Evolutionary conservation across 2,113 vertebrate genomes (phyloP).

Genomic region (Tetraodon nigroviridis): DNA sequence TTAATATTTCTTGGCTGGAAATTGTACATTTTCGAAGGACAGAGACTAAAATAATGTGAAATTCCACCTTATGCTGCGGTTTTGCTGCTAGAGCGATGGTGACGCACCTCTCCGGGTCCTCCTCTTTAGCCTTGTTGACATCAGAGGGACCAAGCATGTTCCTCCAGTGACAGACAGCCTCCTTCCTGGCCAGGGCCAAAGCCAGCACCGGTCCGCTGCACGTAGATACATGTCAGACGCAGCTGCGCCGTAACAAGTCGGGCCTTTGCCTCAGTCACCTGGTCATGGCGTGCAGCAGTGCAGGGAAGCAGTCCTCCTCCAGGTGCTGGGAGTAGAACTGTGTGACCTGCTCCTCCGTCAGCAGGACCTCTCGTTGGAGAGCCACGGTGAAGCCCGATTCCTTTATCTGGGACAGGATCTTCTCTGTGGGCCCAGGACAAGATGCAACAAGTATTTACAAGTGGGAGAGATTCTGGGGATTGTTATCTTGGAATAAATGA

Average conservation of each 20-base stretch:
- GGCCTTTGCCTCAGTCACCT: slow-evolving; percentile 49
- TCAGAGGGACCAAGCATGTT: slow-evolving; percentile 70
- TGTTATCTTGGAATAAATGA: too few relatives aligned
- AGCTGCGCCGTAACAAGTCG: not conserved
- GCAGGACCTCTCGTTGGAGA: slow-evolving; percentile 69
- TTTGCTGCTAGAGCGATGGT: not conserved
- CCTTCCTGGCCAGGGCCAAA: slow-evolving; percentile 62
- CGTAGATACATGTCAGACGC: slow-evolving; percentile 15
- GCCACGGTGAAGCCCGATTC: slow-evolving; percentile 71
- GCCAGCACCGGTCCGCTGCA: slow-evolving; percentile 72
- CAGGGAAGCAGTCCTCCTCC: slow-evolving; percentile 66
- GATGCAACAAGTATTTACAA: too few relatives aligned
- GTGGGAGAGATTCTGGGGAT: too few relatives aligned
- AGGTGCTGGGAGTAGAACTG: slow-evolving; percentile 72
- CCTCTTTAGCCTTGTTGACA: slow-evolving; percentile 60
- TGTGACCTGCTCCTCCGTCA: slow-evolving; percentile 72
- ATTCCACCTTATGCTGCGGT: not conserved
- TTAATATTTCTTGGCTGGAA: too few relatives aligned
- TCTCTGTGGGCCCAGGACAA: slow-evolving; percentile 51
- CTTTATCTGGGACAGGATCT: slow-evolving; percentile 67
- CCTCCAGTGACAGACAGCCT: slow-evolving; percentile 70
- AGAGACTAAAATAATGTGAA: not conserved
- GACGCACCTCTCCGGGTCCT: slow-evolving; percentile 69
- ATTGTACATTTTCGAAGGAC: too few relatives aligned
- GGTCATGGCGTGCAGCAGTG: slow-evolving; percentile 66